A percentile compares a stretch with the other conserved stretches of the same genome.
Evolutionary conservation across 2,888 invertebrate species (phyloP).

Genomic region (Alentia gelatinosa): DNA sequence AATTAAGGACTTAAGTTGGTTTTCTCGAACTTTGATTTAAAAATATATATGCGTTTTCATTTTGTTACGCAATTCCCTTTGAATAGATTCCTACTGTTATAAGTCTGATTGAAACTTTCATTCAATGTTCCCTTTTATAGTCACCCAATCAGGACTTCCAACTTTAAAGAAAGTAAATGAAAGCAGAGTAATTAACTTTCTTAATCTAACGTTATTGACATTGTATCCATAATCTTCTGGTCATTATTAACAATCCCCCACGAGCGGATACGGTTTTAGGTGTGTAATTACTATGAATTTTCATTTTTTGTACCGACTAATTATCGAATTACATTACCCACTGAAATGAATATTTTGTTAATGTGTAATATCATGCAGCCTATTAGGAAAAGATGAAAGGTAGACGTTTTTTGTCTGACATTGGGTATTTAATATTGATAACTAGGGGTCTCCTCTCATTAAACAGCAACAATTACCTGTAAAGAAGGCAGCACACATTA

Average conservation of each 20-base stretch:
- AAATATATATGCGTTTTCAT: no score
- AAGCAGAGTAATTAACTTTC: not conserved
- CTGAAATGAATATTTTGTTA: not conserved
- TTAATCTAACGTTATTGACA: not conserved
- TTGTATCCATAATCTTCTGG: not conserved
- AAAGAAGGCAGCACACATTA: not conserved
- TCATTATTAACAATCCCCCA: not conserved
- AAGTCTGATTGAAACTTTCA: no score
- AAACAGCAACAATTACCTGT: not conserved
- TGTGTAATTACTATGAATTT: not conserved
- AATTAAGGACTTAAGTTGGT: no score
- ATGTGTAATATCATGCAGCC: not conserved
- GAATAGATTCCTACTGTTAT: no score
- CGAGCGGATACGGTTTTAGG: not conserved
- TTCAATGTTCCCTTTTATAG: no score
- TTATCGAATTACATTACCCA: not conserved
- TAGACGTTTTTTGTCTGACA: not conserved
- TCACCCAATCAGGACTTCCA: no score
- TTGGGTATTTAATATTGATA: not conserved
- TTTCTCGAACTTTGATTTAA: no score
- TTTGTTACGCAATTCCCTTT: no score
- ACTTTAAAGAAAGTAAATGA: not conserved
- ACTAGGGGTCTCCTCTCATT: not conserved
- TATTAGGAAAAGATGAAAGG: not conserved
- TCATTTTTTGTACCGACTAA: not conserved